Base-by-base conservation (phyloP, 2,113 vertebrate genomes). In the Trogon surrucura region DNA sequence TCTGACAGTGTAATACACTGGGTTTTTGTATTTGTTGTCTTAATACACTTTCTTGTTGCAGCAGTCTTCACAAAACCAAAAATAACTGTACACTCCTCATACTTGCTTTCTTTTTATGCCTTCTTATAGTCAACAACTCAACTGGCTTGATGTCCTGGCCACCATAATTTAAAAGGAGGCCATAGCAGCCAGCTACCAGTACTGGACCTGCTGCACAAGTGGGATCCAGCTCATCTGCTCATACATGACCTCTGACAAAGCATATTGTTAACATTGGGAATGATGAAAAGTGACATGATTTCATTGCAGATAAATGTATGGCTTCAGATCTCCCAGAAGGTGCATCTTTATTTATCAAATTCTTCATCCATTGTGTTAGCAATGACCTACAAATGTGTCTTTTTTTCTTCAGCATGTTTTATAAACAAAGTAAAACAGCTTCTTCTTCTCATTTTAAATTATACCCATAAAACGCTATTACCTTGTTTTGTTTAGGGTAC, bases 151-250 rank as follows among this genome's bases (percentile, higher is more conserved):
- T 62, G 67, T 93, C 79, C 82, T 85, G 88, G 90, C 82, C 88
- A 80, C 62, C 3, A 2, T 91, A 93, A 71, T 73, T 94, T 88
- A 73, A 85, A 83, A 94, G 62, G 60, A 88, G 83, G 75, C 75
- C 75, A 48, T 85, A 92, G 51, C 85, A 92, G 75, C 47, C 82
- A 80, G 54, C 88, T 80, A 57, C 66, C 85, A 62, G 50, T 91
- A 51, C 82, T 96, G 92, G 91, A 90, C 82, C 91, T 93, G 72
- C 94, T 93, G 67, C 82, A 83, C 75, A 93, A 94, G 96, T 86
- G 88, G 82, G 92, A 86, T 92, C 91, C 88, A 92, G 80, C 85
- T 88, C 10, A 0, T 88, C 90, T 88, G 58, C 71, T 90, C 64
- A 93, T 15, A 93, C 29, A 15, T 91, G 85, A 65, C 67, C 62